These are phyloP conservation scores for Tachyglossus aculeatus DNA, from an alignment of 2,797 vertebrate genomes.

Conservation along the genomic window DNA sequence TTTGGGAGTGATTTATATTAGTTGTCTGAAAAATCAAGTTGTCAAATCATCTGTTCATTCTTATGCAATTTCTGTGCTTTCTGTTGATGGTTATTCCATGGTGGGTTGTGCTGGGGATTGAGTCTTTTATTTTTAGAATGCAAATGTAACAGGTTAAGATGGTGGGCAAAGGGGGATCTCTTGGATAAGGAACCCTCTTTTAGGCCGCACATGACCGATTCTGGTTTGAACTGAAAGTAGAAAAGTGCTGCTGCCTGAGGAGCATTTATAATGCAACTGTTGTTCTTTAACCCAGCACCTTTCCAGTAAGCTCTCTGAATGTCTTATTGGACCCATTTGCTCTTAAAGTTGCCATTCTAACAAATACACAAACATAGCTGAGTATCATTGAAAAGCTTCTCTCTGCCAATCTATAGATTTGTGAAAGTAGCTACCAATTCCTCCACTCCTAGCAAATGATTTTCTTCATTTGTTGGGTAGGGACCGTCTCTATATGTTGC, in stretches of 20 bases:
- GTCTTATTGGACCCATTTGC: background rate
- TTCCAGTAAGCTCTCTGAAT: constrained; percentile 31
- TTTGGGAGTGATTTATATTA: too few species aligned
- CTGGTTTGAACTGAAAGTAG: constrained; percentile 45
- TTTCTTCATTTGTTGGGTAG: too few species aligned
- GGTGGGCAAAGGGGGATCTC: background rate
- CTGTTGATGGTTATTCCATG: constrained; percentile 3
- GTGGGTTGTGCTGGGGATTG: constrained; percentile 12
- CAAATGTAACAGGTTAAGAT: constrained; percentile 34
- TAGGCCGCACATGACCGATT: constrained; percentile 49
- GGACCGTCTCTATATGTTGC: too few species aligned
- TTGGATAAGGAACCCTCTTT: constrained; percentile 41
- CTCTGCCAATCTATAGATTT: constrained; percentile 1
- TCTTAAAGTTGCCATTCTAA: background rate
- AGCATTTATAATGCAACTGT: constrained; percentile 47
- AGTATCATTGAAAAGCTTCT: constrained; percentile 13
- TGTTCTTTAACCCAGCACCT: constrained; percentile 36
- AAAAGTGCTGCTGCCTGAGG: constrained; percentile 46
- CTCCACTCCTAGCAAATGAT: background rate
- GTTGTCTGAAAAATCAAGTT: too few species aligned
- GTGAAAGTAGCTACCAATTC: constrained; percentile 4
- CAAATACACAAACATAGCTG: background rate
- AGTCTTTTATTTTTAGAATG: background rate
- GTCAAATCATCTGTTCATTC: too few species aligned
- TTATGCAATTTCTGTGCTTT: constrained; percentile 23